These are phyloP conservation scores for Tenualosa thibaudeaui DNA, from an alignment of 2,797 vertebrate genomes.

Conservation along the genomic window DNA sequence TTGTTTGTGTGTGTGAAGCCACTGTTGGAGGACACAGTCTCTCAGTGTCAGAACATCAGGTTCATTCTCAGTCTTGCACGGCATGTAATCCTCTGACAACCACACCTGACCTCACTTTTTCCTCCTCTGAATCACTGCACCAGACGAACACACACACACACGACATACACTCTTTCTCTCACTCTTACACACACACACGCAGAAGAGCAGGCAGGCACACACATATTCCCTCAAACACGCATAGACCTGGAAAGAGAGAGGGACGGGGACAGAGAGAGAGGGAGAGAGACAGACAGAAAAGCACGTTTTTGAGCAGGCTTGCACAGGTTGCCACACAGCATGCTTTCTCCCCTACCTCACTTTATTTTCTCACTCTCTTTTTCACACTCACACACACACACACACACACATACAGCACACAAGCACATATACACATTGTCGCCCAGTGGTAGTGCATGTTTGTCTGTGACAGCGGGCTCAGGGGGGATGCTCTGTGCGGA, in stretches of 20 bases:
- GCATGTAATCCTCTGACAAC: neutral
- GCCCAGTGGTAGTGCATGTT: neutral
- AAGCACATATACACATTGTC: neutral
- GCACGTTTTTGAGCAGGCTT: constrained; percentile 3
- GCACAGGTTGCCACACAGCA: constrained; percentile 7
- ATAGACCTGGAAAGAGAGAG: neutral
- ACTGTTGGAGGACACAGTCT: neutral
- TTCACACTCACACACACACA: constrained; percentile 27
- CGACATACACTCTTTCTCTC: neutral
- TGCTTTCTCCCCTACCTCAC: neutral
- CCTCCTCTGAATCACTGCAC: neutral
- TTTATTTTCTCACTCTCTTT: neutral
- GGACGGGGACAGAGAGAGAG: neutral
- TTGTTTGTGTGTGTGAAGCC: neutral
- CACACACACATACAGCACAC: constrained; percentile 15
- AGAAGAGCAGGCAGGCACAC: neutral
- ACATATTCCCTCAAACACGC: neutral
- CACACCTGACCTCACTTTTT: neutral
- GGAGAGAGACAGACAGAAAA: constrained; percentile 39
- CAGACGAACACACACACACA: constrained; percentile 1
- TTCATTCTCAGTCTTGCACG: neutral
- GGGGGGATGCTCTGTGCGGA: neutral
- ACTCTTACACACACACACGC: constrained; percentile 2
- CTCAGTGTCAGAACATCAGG: neutral
- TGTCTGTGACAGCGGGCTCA: neutral